Conservation (phyloP, 2,113 vertebrate genomes). For the Larimichthys crocea region DNA sequence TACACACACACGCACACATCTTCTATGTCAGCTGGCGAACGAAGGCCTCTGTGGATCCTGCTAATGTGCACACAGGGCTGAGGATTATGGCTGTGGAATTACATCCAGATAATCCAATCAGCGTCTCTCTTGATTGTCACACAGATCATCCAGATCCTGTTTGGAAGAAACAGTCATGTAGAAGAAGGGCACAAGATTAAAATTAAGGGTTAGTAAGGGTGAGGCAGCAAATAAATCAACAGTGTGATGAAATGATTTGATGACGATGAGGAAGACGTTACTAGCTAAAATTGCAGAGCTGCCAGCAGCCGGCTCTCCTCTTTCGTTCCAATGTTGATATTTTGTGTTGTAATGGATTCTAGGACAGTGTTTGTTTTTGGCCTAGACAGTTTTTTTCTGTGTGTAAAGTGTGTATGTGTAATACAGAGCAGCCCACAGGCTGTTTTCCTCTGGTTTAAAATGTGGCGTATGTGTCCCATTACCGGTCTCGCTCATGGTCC, state of each 20-base stretch:
- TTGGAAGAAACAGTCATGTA: constrained; percentile 50
- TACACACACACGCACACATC: constrained; percentile 1
- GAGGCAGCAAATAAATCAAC: constrained; percentile 46
- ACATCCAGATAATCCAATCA: constrained; percentile 79
- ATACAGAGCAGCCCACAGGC: constrained; percentile 70
- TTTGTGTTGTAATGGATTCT: constrained; percentile 62
- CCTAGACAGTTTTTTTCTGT: constrained; percentile 53
- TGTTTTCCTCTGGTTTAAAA: constrained; percentile 76
- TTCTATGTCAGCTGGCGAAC: constrained; percentile 32
- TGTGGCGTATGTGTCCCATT: constrained; percentile 77
- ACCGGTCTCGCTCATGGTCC: constrained; percentile 67
- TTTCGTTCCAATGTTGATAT: constrained; percentile 52
- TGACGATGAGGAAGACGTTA: constrained; percentile 42
- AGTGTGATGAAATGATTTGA: constrained; percentile 62
- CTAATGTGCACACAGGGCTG: constrained; percentile 69
- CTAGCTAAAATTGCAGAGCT: constrained; percentile 41
- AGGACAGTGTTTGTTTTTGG: constrained; percentile 68
- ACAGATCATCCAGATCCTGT: constrained; percentile 73
- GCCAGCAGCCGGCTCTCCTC: constrained; percentile 26
- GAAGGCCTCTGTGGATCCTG: constrained; percentile 50
- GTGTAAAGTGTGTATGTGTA: constrained; percentile 49
- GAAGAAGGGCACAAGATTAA: constrained; percentile 67
- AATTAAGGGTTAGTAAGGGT: constrained; percentile 58
- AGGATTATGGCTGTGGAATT: constrained; percentile 78
- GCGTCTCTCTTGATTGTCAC: constrained; percentile 66